Evolutionary conservation across 2,797 vertebrate species (phyloP), one percentile per base, ranked within the genome.

Genomic region (Diglossa cyanea): DNA sequence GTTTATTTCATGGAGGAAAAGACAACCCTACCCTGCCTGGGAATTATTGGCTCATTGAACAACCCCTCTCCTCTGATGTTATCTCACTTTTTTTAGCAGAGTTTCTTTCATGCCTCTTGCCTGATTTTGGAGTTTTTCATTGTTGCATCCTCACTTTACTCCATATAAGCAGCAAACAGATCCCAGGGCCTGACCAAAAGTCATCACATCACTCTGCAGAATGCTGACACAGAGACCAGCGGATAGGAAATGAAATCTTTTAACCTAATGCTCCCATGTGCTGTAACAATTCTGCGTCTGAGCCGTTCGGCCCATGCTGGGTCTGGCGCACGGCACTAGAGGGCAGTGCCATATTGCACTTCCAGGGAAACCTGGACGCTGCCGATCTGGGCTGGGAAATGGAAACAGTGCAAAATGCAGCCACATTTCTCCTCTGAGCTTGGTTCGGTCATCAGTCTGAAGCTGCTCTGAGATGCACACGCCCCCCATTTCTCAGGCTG

Each of bases 331-430:
- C 19, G 47, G 68, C 81, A 57, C 81, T 84, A 66, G 81, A 74
- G 79, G 98, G 98, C 98, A 97, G 94, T 95, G 96, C 94, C 84
- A 95, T 88, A 91, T 92, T 97, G 82, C 77, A 39, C 78, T 93
- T 19, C 24, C 54, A 51, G 37, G 45, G 66, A 79, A 88, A 66
- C 61, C 2, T 8, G 4, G 40, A 5, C 71, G 2, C 47, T 6
- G 11, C 39, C 40, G 57, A 37, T 33, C 78, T 31, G 47, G 53
- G 30, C 17, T 10, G 78, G 25, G 39, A 72, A 45, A 61, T 2
- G 19, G 10, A 72, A 61, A 71, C 55, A 31, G 44, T 14, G 70
- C 76, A 44, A 58, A 92, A 72, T 2, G 74, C 45, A 61, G 54
- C 44, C 54, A 14, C 60, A 7, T 25, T n/a, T 61, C 70, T 86